Evolutionary conservation across 2,797 vertebrate species (phyloP).

Genomic region (Naso thynnoides): DNA sequence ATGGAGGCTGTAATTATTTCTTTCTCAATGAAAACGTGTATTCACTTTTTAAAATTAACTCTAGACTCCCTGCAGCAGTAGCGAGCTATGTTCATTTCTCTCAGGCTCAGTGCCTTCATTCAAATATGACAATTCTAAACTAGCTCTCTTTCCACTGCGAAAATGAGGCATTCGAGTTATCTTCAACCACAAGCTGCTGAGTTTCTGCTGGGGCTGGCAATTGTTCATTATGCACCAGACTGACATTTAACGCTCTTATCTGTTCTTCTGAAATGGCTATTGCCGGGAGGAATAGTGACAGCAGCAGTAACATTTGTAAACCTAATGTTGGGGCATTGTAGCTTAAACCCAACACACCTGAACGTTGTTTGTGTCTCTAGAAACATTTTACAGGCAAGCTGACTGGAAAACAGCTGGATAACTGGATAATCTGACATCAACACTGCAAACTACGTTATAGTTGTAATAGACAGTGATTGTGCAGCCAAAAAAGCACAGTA

Average conservation of each 20-base stretch:
- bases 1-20: not conserved
- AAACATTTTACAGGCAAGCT: slow-evolving; percentile 1
- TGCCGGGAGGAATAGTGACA: not conserved
- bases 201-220: not conserved
- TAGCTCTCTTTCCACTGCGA: not conserved
- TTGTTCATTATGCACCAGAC: not conserved
- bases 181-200: not conserved
- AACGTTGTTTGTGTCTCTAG: too few species aligned
- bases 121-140: not conserved
- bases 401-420: not conserved
- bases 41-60: too few species aligned
- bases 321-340: not conserved
- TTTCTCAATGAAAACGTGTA: not conserved
- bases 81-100: not conserved
- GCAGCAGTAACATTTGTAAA: not conserved
- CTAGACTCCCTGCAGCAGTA: not conserved
- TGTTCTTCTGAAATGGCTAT: not conserved
- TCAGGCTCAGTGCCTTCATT: too few species aligned
- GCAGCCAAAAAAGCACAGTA: too few species aligned
- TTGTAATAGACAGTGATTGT: too few species aligned
- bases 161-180: not conserved
- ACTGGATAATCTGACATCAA: not conserved
- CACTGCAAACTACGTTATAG: too few species aligned
- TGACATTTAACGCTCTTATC: not conserved
- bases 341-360: too few species aligned